phyloP scores from a whole-genome alignment of 2,113 vertebrate species.

The Saiga tatarica region DNA sequence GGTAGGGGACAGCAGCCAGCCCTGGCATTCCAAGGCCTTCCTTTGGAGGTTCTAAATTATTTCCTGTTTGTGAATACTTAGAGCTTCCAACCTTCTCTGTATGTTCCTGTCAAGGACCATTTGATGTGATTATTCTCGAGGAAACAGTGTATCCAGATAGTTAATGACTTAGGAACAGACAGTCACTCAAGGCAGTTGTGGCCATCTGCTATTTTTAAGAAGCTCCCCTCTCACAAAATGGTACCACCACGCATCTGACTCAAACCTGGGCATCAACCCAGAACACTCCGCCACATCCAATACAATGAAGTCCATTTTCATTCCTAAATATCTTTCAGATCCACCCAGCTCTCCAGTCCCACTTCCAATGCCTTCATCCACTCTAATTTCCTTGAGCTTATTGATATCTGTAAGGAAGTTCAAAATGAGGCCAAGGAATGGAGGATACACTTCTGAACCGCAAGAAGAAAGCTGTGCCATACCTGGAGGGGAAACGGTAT shows the following conservation, averaged over 20 bases:
- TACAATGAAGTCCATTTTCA: background rate
- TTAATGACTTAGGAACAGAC: background rate
- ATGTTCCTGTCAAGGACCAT: background rate
- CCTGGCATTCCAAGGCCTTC: background rate
- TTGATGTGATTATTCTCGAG: slow-evolving; percentile 7
- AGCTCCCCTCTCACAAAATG: background rate
- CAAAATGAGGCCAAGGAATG: background rate
- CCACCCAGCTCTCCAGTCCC: background rate
- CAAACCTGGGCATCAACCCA: background rate
- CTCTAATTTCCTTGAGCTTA: background rate
- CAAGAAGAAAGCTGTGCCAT: background rate
- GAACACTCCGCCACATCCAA: background rate
- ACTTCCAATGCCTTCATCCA: background rate
- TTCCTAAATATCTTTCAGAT: background rate
- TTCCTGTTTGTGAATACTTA: background rate
- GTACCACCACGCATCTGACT: background rate
- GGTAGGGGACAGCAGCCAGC: background rate
- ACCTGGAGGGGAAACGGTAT: background rate
- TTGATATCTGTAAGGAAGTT: background rate
- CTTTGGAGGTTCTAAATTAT: background rate
- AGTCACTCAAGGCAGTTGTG: background rate
- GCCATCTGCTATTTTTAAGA: background rate
- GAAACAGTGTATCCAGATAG: background rate
- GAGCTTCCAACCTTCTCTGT: background rate
- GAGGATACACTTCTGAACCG: background rate